These are phyloP conservation scores for Aptenodytes forsteri DNA, from an alignment of 2,113 vertebrate species.

Conservation along the genomic window DNA sequence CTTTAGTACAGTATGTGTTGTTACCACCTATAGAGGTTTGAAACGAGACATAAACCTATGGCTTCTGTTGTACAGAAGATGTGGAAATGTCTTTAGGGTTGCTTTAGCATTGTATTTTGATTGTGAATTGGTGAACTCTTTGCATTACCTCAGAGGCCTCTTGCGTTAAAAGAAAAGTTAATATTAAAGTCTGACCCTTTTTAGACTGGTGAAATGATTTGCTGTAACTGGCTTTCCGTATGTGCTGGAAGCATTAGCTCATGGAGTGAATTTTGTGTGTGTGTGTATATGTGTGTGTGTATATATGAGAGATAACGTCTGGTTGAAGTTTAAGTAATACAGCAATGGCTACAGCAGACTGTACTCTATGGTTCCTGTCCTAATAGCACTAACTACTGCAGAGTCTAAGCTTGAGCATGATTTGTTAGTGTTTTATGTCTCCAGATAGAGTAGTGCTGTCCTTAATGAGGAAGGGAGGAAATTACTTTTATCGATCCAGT, in stretches of 20 bases:
- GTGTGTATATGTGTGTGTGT: background rate
- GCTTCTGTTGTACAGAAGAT: background rate
- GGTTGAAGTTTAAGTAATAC: background rate
- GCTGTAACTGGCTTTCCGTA: background rate
- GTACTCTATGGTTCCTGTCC: background rate
- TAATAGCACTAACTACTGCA: background rate
- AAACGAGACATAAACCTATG: background rate
- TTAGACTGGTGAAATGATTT: background rate
- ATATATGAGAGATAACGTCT: background rate
- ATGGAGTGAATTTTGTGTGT: background rate
- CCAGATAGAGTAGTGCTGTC: background rate
- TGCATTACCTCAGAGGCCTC: background rate
- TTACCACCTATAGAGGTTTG: background rate
- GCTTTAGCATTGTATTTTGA: background rate
- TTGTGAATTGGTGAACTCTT: background rate
- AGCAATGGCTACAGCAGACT: background rate
- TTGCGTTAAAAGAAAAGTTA: background rate
- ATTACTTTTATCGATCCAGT: background rate
- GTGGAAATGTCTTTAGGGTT: background rate
- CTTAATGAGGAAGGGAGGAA: background rate
- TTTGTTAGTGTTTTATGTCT: background rate
- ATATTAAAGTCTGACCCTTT: background rate
- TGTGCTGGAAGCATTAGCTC: background rate
- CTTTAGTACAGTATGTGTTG: background rate
- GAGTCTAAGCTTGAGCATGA: background rate